phyloP scores from a whole-genome alignment of 2,797 vertebrate species.

The Podarcis siculus region DNA sequence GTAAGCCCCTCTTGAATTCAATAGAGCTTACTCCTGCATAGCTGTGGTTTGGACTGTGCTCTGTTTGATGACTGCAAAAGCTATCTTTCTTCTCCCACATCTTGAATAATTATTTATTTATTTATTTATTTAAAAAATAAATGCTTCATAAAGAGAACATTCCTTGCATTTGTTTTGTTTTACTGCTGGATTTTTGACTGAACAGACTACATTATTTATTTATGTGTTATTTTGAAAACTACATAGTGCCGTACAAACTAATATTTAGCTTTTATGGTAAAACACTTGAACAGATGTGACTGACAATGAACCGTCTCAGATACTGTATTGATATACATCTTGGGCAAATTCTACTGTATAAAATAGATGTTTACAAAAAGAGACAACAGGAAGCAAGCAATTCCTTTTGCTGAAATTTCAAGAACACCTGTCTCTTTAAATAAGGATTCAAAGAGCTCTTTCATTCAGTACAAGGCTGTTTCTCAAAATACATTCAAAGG shows the following conservation, averaged over 20 bases:
- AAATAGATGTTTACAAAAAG: slow-evolving; percentile 22
- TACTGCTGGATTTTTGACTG: background rate
- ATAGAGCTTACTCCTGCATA: too few relatives aligned
- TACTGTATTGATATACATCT: slow-evolving; percentile 37
- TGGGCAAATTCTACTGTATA: slow-evolving; percentile 2
- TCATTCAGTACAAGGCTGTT: slow-evolving; percentile 3
- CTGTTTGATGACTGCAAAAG: slow-evolving; percentile 10
- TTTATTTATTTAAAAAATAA: background rate
- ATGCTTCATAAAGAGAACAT: background rate
- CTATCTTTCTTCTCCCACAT: slow-evolving; percentile 5
- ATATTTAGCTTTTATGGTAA: slow-evolving; percentile 13
- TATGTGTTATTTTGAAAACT: slow-evolving; percentile 24
- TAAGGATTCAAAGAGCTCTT: slow-evolving; percentile 8
- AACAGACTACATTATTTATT: background rate
- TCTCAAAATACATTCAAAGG: background rate
- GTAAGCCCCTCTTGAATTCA: too few relatives aligned
- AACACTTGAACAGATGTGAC: slow-evolving; percentile 19
- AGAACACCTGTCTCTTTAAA: slow-evolving; percentile 21
- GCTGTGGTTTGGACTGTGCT: too few relatives aligned
- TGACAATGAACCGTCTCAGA: slow-evolving; percentile 37
- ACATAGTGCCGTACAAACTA: slow-evolving; percentile 2
- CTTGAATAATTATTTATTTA: background rate
- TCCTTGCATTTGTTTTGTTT: slow-evolving; percentile 9
- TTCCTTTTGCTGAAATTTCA: slow-evolving; percentile 15
- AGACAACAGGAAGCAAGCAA: slow-evolving; percentile 17